phyloP scores from a whole-genome alignment of 2,888 invertebrate species.

The Yponomeuta cagnagella region DNA sequence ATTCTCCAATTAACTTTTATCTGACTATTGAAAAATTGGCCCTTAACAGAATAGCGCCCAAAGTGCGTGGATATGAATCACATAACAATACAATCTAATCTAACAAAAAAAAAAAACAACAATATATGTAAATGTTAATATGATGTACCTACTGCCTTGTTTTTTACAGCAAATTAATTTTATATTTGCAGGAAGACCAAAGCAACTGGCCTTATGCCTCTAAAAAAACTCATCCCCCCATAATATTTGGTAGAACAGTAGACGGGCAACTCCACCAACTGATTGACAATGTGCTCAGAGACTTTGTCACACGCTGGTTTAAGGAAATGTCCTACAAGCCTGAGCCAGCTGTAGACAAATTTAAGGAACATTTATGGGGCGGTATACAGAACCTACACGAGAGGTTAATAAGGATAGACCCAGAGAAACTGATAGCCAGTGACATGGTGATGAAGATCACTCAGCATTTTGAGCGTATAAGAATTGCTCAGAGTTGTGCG shows the following conservation, averaged over 20 bases:
- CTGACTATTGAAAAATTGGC: no score
- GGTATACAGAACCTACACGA: constrained; percentile 84
- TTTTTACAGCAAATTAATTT: constrained; percentile 8
- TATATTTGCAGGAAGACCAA: constrained; percentile 51
- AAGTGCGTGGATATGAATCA: no score
- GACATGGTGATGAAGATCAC: constrained; percentile 89
- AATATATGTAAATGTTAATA: no score
- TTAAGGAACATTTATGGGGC: constrained; percentile 89
- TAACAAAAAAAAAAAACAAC: no score
- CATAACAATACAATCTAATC: no score
- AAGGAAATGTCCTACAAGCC: constrained; percentile 81
- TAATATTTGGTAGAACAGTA: constrained; percentile 88
- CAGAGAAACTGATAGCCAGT: constrained; percentile 87
- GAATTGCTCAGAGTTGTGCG: constrained; percentile 84
- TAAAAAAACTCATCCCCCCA: constrained; percentile 78
- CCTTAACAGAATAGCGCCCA: no score
- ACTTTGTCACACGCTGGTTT: constrained; percentile 87
- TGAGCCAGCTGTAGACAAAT: constrained; percentile 77
- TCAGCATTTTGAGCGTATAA: constrained; percentile 89
- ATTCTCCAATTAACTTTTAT: no score
- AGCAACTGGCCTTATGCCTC: constrained; percentile 51
- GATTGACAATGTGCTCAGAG: constrained; percentile 85
- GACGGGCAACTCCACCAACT: constrained; percentile 89
- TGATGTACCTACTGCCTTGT: no score
- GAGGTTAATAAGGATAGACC: constrained; percentile 84